phyloP scores from a whole-genome alignment of 2,888 invertebrate species.

The Troides helena region DNA sequence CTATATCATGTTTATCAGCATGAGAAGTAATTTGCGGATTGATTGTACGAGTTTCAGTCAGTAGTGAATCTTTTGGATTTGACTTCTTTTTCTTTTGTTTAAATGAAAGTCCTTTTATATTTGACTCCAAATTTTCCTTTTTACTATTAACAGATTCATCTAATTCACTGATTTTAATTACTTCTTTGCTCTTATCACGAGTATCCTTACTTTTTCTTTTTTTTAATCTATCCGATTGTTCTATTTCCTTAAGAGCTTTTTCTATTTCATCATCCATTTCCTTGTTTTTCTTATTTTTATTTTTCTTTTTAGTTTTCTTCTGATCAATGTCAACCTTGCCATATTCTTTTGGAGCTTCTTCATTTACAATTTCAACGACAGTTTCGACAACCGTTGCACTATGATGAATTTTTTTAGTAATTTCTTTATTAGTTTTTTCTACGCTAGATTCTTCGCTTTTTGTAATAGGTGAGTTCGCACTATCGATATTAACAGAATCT shows the following conservation, averaged over 20 bases:
- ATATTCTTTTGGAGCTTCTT: conserved; percentile 39
- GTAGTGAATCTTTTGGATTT: conserved; percentile 35
- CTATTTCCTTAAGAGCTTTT: conserved; percentile 71
- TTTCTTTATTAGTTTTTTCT: conserved; percentile 38
- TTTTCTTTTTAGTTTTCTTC: conserved; percentile 66
- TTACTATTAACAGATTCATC: conserved; percentile 28
- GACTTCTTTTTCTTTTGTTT: conserved; percentile 43
- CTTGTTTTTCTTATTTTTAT: conserved; percentile 62
- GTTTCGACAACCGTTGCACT: conserved; percentile 57
- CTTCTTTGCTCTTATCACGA: conserved; percentile 49
- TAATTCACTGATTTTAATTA: conserved; percentile 29
- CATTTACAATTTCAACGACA: conserved; percentile 32
- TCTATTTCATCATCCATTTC: conserved; percentile 65
- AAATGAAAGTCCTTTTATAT: conserved; percentile 35
- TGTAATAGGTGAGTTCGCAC: neutral
- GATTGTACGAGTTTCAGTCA: conserved; percentile 1
- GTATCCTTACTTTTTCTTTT: conserved; percentile 59
- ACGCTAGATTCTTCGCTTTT: conserved; percentile 29
- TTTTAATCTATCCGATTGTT: conserved; percentile 58
- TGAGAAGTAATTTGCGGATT: neutral
- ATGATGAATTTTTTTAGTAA: conserved; percentile 55
- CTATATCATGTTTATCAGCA: neutral
- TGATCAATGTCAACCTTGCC: conserved; percentile 42
- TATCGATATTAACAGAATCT: conserved; percentile 19
- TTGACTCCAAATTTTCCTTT: neutral